Percentiles rank a stretch among this genome's conserved stretches.
Evolutionary conservation across 1,140 invertebrate species (phyloP).

Genomic region (Drosophila saltans): DNA sequence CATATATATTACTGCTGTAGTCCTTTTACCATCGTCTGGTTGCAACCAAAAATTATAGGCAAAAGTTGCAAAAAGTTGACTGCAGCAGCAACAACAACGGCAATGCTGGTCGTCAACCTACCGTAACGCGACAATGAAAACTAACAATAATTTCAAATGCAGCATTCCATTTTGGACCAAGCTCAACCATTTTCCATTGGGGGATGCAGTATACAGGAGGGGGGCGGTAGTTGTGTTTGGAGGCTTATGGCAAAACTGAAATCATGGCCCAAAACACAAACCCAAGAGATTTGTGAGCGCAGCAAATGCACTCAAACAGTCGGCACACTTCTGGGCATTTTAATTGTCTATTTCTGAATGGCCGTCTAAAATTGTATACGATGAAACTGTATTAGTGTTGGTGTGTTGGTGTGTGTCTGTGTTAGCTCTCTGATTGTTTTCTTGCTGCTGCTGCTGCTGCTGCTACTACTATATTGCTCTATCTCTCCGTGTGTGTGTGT

Average conservation of each 20-base stretch:
- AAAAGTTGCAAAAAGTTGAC: slow-evolving; percentile 24
- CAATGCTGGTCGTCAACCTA: slow-evolving; percentile 6
- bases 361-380: slow-evolving; percentile 31
- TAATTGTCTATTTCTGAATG: slow-evolving; percentile 61
- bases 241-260: slow-evolving; percentile 43
- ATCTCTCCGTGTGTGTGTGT: background rate
- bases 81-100: slow-evolving; percentile 12
- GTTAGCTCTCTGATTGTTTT: slow-evolving; percentile 54
- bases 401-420: slow-evolving; percentile 15
- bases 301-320: slow-evolving; percentile 65
- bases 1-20: slow-evolving; percentile 15
- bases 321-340: slow-evolving; percentile 69
- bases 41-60: slow-evolving; percentile 28
- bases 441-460: slow-evolving; percentile 10
- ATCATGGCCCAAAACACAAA: slow-evolving; percentile 57
- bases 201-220: background rate
- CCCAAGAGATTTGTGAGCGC: slow-evolving; percentile 55
- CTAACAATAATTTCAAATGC: slow-evolving; percentile 67
- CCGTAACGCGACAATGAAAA: slow-evolving; percentile 54
- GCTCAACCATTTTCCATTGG: slow-evolving; percentile 4
- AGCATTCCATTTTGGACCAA: background rate
- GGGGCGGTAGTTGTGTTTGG: background rate
- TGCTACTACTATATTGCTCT: background rate
- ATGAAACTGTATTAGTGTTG: slow-evolving; percentile 11
- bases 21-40: slow-evolving; percentile 6